Percentiles rank a stretch among this genome's conserved stretches.
These are phyloP conservation scores for Goniozus legneri DNA, from an alignment of 1,140 invertebrate genomes.

Conservation along the genomic window DNA sequence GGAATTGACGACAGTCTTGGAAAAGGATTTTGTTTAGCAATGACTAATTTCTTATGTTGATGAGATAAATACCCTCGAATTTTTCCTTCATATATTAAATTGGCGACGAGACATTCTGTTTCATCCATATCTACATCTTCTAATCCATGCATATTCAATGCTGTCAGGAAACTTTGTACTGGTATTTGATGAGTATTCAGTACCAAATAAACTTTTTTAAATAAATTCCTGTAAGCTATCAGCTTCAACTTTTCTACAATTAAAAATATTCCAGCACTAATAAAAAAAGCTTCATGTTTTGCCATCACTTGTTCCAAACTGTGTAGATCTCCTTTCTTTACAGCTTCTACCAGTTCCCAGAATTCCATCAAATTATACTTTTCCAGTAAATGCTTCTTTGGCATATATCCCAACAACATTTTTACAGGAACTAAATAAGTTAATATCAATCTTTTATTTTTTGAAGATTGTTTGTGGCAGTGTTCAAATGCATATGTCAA, in stretches of 20 bases:
- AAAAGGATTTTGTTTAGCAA: slow-evolving; percentile 96
- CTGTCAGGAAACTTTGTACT: slow-evolving; percentile 75
- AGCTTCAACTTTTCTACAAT: slow-evolving; percentile 96
- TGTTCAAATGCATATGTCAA: slow-evolving; percentile 90
- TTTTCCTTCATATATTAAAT: slow-evolving; percentile 92
- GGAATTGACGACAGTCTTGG: slow-evolving; percentile 62
- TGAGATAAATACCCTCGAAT: slow-evolving; percentile 97
- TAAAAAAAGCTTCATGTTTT: slow-evolving; percentile 87
- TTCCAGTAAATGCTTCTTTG: slow-evolving; percentile 71
- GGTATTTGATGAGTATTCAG: slow-evolving; percentile 89
- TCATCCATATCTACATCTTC: slow-evolving; percentile 89
- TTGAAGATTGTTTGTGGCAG: slow-evolving; percentile 76
- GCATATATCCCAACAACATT: slow-evolving; percentile 93
- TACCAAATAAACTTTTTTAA: slow-evolving; percentile 90
- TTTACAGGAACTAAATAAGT: slow-evolving; percentile 97
- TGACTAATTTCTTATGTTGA: slow-evolving; percentile 94
- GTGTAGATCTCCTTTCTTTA: slow-evolving; percentile 85
- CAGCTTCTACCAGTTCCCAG: slow-evolving; percentile 79
- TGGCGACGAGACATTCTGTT: slow-evolving; percentile 93
- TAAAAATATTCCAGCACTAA: slow-evolving; percentile 92
- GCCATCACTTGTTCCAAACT: slow-evolving; percentile 83
- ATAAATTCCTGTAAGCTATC: slow-evolving; percentile 93
- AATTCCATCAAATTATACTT: slow-evolving; percentile 92
- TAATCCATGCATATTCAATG: slow-evolving; percentile 76
- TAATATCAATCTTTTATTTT: slow-evolving; percentile 91